Conservation (phyloP, 2,113 vertebrate species). For the Anhinga rufa region DNA sequence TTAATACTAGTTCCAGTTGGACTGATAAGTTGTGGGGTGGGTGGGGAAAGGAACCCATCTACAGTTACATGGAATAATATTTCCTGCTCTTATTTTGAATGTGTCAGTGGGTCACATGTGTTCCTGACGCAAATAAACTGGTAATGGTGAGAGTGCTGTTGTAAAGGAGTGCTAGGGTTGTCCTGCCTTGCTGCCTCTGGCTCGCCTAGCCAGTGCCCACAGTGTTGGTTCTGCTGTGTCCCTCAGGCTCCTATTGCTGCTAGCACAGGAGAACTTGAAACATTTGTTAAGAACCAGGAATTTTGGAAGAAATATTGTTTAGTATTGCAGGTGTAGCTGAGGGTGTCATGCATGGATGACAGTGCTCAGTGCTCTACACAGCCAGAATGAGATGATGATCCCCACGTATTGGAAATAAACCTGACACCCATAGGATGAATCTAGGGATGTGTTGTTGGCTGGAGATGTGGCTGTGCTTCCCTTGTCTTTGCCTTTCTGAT, state of each 20-base stretch:
- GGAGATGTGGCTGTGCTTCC: background rate
- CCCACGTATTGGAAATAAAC: background rate
- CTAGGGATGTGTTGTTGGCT: background rate
- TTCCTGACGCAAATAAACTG: background rate
- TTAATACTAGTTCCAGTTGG: background rate
- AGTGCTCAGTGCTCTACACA: background rate
- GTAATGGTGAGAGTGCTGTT: background rate
- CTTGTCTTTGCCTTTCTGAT: background rate
- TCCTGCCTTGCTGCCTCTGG: background rate
- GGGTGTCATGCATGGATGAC: background rate
- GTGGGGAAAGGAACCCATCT: background rate
- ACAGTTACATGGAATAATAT: background rate
- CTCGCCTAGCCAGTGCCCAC: background rate
- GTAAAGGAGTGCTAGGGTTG: background rate
- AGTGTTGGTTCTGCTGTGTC: background rate
- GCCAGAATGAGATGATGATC: background rate
- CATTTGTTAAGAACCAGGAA: background rate
- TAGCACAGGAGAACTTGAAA: background rate
- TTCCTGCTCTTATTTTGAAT: background rate
- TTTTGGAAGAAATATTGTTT: background rate
- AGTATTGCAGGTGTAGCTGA: background rate
- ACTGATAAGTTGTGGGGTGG: background rate
- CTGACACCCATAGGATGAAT: background rate
- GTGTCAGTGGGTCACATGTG: background rate
- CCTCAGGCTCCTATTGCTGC: background rate